A percentile compares a stretch with the other conserved stretches of the same genome.
These are phyloP conservation scores for Larimichthys polyactis DNA, from an alignment of 2,113 vertebrate genomes.

Conservation along the genomic window DNA sequence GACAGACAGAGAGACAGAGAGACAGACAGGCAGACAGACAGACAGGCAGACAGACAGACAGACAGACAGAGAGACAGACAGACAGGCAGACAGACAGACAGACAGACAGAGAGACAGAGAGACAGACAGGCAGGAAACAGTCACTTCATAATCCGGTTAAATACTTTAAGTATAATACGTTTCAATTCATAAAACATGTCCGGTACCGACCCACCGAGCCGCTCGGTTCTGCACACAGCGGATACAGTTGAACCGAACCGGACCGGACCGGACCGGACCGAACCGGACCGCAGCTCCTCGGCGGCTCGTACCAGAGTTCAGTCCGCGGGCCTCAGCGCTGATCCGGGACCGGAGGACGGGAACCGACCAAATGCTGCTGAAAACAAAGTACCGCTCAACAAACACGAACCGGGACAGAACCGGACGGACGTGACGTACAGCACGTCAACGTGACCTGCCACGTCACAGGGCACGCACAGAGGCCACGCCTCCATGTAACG, in stretches of 20 bases:
- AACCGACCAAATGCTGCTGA: accelerated
- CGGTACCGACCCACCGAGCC: accelerated
- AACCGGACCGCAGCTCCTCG: no score
- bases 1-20: no score
- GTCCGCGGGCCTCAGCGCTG: neutral
- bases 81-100: no score
- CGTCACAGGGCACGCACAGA: constrained; percentile 20
- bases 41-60: no score
- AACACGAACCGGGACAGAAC: no score
- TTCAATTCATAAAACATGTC: accelerated
- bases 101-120: no score
- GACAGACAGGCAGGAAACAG: no score
- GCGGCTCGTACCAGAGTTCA: neutral
- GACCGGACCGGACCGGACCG: no score
- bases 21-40: no score
- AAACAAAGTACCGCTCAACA: accelerated
- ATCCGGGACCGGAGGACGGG: neutral
- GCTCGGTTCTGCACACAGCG: accelerated
- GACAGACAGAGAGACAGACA: no score
- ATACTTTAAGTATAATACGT: neutral
- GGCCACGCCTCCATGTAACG: neutral
- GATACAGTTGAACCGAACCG: neutral
- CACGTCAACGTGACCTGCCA: neutral
- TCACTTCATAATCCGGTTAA: neutral
- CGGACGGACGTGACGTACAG: neutral